These are phyloP conservation scores for Gallinago solitaria DNA, from an alignment of 2,797 vertebrate genomes.

Conservation along the genomic window DNA sequence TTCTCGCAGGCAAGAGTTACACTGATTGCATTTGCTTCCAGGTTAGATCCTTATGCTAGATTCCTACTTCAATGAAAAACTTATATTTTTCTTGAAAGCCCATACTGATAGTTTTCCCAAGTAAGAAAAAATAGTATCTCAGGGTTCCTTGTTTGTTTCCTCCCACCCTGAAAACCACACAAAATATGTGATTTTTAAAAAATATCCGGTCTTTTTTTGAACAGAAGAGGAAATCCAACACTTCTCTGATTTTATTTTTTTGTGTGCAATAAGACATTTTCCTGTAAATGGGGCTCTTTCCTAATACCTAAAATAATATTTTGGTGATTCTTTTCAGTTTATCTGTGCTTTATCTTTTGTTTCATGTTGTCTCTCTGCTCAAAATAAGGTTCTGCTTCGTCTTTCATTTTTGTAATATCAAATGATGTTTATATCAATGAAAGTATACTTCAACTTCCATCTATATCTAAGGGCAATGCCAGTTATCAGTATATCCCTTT, in stretches of 20 bases:
- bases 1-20: background rate
- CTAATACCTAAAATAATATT: background rate
- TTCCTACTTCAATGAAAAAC: background rate
- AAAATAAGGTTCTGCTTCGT: background rate
- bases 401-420: background rate
- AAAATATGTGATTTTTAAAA: background rate
- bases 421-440: background rate
- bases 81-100: background rate
- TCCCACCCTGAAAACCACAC: background rate
- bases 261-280: background rate
- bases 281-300: background rate
- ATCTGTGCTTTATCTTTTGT: background rate
- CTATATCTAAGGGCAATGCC: background rate
- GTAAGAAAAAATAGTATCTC: background rate
- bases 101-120: fast-evolving
- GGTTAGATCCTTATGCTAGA: background rate
- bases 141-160: background rate
- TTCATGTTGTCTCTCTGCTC: background rate
- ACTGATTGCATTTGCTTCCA: background rate
- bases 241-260: background rate
- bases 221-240: background rate
- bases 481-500: background rate
- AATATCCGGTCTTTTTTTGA: background rate
- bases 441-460: background rate
- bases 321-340: background rate